Conservation (phyloP, 2,113 vertebrate species). For the Saguinus midas region DNA sequence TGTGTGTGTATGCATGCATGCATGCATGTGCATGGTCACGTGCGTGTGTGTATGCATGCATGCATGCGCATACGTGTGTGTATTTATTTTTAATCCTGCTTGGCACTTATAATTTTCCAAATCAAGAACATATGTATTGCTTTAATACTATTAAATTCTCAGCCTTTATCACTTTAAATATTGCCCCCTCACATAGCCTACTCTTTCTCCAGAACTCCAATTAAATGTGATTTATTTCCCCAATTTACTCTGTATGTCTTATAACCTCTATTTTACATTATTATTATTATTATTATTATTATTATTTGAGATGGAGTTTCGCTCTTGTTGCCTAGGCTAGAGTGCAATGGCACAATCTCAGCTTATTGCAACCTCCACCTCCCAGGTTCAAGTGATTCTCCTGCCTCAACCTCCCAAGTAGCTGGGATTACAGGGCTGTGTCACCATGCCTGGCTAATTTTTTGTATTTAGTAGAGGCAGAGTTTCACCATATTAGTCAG, state of each 20-base stretch:
- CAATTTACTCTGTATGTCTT: neutral
- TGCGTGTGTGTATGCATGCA: neutral
- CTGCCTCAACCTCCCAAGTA: too few relatives aligned
- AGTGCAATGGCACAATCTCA: too few relatives aligned
- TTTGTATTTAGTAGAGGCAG: too few relatives aligned
- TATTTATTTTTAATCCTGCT: conserved; percentile 3
- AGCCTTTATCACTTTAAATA: neutral
- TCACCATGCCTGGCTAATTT: too few relatives aligned
- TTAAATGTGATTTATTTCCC: conserved; percentile 19
- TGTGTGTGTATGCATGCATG: neutral
- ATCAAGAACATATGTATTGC: neutral
- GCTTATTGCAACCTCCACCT: too few relatives aligned
- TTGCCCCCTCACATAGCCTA: neutral
- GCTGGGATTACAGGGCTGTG: too few relatives aligned
- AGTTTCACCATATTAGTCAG: too few relatives aligned
- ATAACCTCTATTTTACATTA: neutral
- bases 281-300: neutral
- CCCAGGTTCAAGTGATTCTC: too few relatives aligned
- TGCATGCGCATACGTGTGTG: too few relatives aligned
- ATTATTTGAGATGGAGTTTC: too few relatives aligned
- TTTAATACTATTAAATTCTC: conserved; percentile 23
- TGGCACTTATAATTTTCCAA: neutral
- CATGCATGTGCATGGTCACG: neutral
- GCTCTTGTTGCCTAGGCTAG: too few relatives aligned
- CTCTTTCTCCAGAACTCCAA: neutral